Evolutionary conservation across 2,113 vertebrate species (phyloP).

Genomic region (Speoplatyrhinus poulsoni): DNA sequence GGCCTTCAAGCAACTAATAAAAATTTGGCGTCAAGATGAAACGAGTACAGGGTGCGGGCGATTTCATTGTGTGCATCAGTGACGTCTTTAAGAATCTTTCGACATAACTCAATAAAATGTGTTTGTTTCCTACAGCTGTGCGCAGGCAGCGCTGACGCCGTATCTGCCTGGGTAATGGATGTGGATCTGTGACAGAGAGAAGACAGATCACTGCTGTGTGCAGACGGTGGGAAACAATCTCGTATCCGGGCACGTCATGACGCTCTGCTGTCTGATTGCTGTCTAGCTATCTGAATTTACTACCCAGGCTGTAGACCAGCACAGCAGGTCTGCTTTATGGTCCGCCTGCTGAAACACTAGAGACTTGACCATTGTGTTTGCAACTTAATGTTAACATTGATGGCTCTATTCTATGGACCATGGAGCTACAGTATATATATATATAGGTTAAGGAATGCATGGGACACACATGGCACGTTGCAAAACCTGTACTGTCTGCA

Average conservation of each 20-base stretch:
- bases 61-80: conserved; percentile 36
- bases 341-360: no score
- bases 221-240: conserved; percentile 28
- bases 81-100: conserved; percentile 22
- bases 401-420: no score
- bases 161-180: conserved; percentile 43
- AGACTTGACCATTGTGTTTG: no score
- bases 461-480: no score
- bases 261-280: conserved; percentile 35
- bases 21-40: not conserved
- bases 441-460: no score
- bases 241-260: conserved; percentile 35
- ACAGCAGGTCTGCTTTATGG: no score
- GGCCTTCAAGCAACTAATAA: conserved; percentile 35
- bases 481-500: no score
- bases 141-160: conserved; percentile 30
- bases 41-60: conserved; percentile 22
- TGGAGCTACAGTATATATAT: no score
- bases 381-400: no score
- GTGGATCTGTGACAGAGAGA: conserved; percentile 41
- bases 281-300: conserved; percentile 31
- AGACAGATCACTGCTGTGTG: conserved; percentile 46
- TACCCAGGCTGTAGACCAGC: not conserved
- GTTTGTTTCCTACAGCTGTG: conserved; percentile 15
- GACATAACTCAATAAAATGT: conserved; percentile 4